Evolutionary conservation across 2,888 invertebrate species (phyloP), one percentile per base, ranked within the genome.

Genomic region (Fragum sueziense): DNA sequence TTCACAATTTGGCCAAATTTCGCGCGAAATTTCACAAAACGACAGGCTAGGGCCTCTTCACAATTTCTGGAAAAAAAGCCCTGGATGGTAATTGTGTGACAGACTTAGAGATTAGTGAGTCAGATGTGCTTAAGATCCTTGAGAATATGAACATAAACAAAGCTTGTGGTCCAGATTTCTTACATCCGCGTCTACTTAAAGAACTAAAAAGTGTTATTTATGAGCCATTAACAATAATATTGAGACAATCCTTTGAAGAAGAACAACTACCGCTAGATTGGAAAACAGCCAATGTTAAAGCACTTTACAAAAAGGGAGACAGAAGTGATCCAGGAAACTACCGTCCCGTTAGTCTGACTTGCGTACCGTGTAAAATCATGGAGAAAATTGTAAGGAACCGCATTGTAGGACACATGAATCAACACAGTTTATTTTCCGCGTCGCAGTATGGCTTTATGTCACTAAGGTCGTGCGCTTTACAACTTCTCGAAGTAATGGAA

Each of bases 401-500:
- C n/a, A n/a, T n/a, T n/a, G 65, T 72, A 27, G 47, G 69, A 17
- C 59, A 72, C 27, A 59, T 77, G 77, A 41, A 31, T 2, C 25
- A 37, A 25, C 67, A 74, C 41, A 37, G 75, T 29, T 57, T 78
- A 22, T 52, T 78, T 51, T 65, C 57, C n/a, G 27, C 59, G 29
- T 29, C 65, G 20, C 74, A 75, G 31, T 75, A 68, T 68, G 74
- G 79, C 9, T 79, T 74, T 33, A 47, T 71, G 59, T 47, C 73
- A 31, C 25, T 69, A 27, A 22, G 68, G 27, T 57, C 71, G n/a
- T 71, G 70, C 51, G 51, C 71, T 27, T 25, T 75, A 14, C 74
- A 71, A 67, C 59, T 74, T 11, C 41, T 79, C 14, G 61, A 79
- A 20, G 51, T 61, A 22, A 62, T 75, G 57, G 59, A 75, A 37